Conservation (phyloP, 2,797 vertebrate genomes). For the Spondyliosoma cantharus region DNA sequence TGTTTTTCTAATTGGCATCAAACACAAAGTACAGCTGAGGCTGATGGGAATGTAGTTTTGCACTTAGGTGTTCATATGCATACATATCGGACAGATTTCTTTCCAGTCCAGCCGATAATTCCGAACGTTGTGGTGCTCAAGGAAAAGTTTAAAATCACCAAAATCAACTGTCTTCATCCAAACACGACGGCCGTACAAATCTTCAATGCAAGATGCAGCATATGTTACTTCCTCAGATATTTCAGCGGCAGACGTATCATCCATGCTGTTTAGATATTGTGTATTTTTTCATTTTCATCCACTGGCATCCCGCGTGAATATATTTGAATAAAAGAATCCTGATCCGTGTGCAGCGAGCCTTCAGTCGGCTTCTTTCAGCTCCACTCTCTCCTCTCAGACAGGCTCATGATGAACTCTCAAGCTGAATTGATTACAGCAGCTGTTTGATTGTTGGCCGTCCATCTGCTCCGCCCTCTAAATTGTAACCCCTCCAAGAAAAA, state of each 20-base stretch:
- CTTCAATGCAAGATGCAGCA: too few relatives aligned
- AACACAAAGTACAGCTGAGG: too few relatives aligned
- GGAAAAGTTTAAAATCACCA: too few relatives aligned
- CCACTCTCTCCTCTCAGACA: slow-evolving; percentile 36
- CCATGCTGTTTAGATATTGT: neutral
- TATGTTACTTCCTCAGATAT: neutral
- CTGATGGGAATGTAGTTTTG: too few relatives aligned
- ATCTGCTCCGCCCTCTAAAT: slow-evolving; percentile 79
- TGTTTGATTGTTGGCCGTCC: slow-evolving; percentile 78
- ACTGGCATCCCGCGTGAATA: neutral
- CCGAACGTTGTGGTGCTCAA: too few relatives aligned
- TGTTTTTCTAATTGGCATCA: too few relatives aligned
- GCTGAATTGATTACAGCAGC: slow-evolving; percentile 79
- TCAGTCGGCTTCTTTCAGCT: slow-evolving; percentile 7
- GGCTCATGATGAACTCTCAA: slow-evolving; percentile 73
- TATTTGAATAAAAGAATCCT: neutral
- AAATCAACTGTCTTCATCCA: too few relatives aligned
- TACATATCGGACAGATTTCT: too few relatives aligned
- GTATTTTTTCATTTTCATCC: neutral
- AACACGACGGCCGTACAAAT: too few relatives aligned
- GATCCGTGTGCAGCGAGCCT: slow-evolving; percentile 5
- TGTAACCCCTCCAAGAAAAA: slow-evolving; percentile 71
- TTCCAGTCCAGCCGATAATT: too few relatives aligned
- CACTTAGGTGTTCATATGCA: too few relatives aligned
- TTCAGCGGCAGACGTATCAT: neutral